Percentiles rank a stretch among this genome's conserved stretches.
These are phyloP conservation scores for Turdus rufiventris DNA, from an alignment of 2,113 vertebrate species.

Conservation along the genomic window DNA sequence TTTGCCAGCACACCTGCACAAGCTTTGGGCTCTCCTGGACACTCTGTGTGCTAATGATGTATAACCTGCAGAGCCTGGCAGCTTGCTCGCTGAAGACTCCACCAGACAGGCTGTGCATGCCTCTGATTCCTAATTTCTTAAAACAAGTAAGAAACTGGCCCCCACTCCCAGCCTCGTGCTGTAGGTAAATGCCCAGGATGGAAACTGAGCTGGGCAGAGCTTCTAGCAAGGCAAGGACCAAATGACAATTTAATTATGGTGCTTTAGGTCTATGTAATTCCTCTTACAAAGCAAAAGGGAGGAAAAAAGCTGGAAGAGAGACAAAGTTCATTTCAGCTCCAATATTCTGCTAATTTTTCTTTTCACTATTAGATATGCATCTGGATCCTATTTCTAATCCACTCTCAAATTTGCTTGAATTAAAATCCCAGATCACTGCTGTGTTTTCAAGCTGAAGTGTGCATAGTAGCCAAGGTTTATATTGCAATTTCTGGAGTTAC, in stretches of 20 bases:
- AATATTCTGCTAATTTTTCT: slow-evolving; percentile 21
- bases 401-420: slow-evolving; percentile 70
- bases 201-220: slow-evolving; percentile 58
- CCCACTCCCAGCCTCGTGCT: not conserved
- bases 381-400: slow-evolving; percentile 72
- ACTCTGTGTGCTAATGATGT: slow-evolving; percentile 55
- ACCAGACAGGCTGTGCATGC: slow-evolving; percentile 47
- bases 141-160: not conserved
- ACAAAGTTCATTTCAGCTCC: not conserved
- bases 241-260: slow-evolving; percentile 68
- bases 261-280: slow-evolving; percentile 14
- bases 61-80: slow-evolving; percentile 63
- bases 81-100: slow-evolving; percentile 41
- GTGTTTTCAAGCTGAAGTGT: slow-evolving; percentile 64
- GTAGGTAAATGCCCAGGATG: slow-evolving; percentile 59
- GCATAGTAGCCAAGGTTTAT: slow-evolving; percentile 64
- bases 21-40: slow-evolving; percentile 59
- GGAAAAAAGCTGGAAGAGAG: slow-evolving; percentile 8
- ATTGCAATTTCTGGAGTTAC: slow-evolving; percentile 65
- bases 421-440: slow-evolving; percentile 70
- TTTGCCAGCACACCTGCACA: slow-evolving; percentile 68
- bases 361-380: slow-evolving; percentile 61
- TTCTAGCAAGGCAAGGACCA: slow-evolving; percentile 61
- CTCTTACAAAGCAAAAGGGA: slow-evolving; percentile 19
- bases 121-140: slow-evolving; percentile 31